A percentile compares a stretch with the other conserved stretches of the same genome.
Conservation (phyloP, 2,113 vertebrate species). For the Corvus moneduloides region DNA sequence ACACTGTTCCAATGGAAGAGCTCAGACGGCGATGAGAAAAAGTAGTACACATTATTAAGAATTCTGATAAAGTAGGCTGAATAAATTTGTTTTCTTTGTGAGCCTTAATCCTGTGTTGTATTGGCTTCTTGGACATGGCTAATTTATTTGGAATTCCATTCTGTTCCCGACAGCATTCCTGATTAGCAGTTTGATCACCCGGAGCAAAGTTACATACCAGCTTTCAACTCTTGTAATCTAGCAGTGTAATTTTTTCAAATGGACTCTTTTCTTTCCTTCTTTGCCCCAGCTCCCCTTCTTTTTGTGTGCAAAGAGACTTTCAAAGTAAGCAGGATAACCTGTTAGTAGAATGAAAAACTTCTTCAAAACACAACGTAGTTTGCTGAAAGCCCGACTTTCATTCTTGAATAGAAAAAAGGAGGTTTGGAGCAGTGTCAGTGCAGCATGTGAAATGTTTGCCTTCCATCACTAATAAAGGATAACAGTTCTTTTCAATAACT, state of each 20-base stretch:
- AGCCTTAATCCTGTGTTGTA: conserved; percentile 73
- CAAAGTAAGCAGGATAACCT: conserved; percentile 35
- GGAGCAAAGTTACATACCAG: conserved; percentile 68
- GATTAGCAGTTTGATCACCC: conserved; percentile 73
- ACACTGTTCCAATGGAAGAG: conserved; percentile 29
- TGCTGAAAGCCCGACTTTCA: neutral
- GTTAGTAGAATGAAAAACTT: conserved; percentile 7
- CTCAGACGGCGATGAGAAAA: conserved; percentile 61
- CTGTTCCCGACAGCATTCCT: conserved; percentile 71
- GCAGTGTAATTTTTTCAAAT: conserved; percentile 51
- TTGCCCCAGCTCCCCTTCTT: conserved; percentile 14
- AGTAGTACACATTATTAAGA: conserved; percentile 54
- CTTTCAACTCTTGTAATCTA: conserved; percentile 65
- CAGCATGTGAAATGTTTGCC: neutral
- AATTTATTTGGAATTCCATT: conserved; percentile 79
- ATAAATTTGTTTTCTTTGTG: conserved; percentile 74
- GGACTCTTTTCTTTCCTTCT: conserved; percentile 27
- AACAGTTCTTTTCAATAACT: neutral
- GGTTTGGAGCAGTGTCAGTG: neutral
- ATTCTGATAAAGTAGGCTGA: conserved; percentile 76
- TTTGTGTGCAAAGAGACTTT: conserved; percentile 18
- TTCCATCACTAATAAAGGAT: neutral
- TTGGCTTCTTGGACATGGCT: conserved; percentile 76
- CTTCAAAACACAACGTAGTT: neutral
- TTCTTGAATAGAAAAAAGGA: neutral